Evolutionary conservation across 2,113 vertebrate species (phyloP), one percentile per base, ranked within the genome.

Genomic region (Aleadryas rufinucha): DNA sequence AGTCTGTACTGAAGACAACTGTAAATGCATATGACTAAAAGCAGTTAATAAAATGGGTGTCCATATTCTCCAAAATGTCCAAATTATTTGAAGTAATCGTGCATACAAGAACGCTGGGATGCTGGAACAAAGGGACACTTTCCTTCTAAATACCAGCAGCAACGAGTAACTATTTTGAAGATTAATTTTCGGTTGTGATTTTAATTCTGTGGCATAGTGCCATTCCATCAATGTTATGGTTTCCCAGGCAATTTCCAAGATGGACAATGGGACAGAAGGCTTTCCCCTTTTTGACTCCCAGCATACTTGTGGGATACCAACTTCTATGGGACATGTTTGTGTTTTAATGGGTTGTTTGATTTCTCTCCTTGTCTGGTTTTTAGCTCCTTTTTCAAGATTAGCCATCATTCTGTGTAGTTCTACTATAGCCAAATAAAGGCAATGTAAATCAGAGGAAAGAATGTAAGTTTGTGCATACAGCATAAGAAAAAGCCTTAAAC

Each of bases 361-460:
- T 91, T 94, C 50, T 95, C 59, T 86, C 21, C 30, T 57, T 69
- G 59, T 61, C 75, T 91, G 71, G 0, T 66, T 94, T 91, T 91
- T 64, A 76, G n/a, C 66, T 92, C 16, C n/a, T 52, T 90, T 83
- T 87, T 72, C 65, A 79, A 85, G 81, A 79, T 83, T 35, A 81
- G 15, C 82, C 31, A 33, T 87, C n/a, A 23, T 87, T 72, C 54
- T 80, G n/a, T 85, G 28, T 76, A 61, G 82, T 65, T 83, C 50
- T 83, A 18, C 61, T 87, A 11, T 21, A 66, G 50, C 71, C 88
- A 90, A 86, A 87, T 90, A 94, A 94, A 83, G 66, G 63, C 63
- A 80, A 33, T 59, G 45, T 85, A 83, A 95, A 80, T 83, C 70
- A 86, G 63, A 75, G 27, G 47, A 72, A 96, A 70, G 92, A 95